These are phyloP conservation scores for Tolmerus cingulatus DNA, from an alignment of 2,888 invertebrate genomes.

Conservation along the genomic window DNA sequence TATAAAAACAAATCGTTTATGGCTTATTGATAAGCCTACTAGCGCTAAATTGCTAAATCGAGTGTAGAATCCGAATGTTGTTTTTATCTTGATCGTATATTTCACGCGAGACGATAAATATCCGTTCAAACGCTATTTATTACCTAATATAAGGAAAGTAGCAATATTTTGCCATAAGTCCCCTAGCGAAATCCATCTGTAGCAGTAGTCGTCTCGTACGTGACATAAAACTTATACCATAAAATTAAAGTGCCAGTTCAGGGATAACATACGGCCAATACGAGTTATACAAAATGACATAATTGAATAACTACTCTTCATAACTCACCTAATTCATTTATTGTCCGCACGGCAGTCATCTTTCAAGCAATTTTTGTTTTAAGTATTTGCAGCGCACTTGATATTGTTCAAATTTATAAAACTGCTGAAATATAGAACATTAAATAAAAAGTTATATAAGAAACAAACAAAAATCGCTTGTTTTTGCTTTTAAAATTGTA, in stretches of 20 bases:
- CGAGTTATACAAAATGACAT: background rate
- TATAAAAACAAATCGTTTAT: too few species aligned
- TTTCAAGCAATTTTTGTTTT: background rate
- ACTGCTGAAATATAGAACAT: background rate
- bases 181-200: background rate
- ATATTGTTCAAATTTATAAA: background rate
- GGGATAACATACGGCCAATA: background rate
- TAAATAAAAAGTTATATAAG: too few species aligned
- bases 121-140: background rate
- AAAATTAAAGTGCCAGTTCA: background rate
- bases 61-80: too few species aligned
- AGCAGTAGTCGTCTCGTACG: background rate
- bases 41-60: too few species aligned
- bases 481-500: background rate
- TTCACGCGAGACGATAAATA: background rate
- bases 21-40: too few species aligned
- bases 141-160: background rate
- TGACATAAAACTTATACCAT: background rate
- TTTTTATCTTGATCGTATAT: too few species aligned
- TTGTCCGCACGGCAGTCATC: background rate
- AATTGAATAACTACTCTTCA: background rate
- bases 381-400: background rate
- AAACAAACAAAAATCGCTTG: background rate
- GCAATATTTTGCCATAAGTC: background rate
- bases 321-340: background rate